phyloP scores from a whole-genome alignment of 2,888 invertebrate genomes.

The Leptopilina syphax region DNA sequence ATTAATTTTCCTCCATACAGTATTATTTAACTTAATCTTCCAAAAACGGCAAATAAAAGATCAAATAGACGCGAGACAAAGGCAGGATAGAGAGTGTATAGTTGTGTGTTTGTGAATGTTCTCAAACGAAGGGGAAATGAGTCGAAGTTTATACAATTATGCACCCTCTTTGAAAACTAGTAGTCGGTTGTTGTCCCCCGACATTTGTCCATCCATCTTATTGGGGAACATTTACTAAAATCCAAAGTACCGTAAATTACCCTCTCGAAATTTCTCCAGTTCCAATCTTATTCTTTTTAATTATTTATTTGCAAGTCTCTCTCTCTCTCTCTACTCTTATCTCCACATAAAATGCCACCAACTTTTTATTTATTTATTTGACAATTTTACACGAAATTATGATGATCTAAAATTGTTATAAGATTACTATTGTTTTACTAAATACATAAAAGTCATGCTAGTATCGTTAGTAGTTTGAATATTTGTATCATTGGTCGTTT shows the following conservation, averaged over 20 bases:
- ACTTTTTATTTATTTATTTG: too few species aligned
- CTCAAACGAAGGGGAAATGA: conserved; percentile 6
- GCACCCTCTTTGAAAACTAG: conserved; percentile 26
- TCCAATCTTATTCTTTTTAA: background rate
- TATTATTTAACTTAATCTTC: background rate
- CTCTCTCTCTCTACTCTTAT: too few species aligned
- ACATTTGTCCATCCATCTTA: background rate
- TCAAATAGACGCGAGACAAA: background rate
- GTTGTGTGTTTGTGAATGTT: conserved; percentile 3
- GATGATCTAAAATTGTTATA: too few species aligned
- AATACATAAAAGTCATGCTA: too few species aligned
- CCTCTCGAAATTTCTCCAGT: background rate
- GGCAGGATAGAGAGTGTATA: background rate
- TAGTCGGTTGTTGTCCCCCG: background rate
- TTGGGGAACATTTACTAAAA: background rate
- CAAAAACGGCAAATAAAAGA: background rate
- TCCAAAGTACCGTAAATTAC: conserved; percentile 1
- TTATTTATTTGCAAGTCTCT: background rate
- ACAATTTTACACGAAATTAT: too few species aligned
- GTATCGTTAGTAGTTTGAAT: too few species aligned
- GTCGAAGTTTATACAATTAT: conserved; percentile 27
- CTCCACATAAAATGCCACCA: too few species aligned
- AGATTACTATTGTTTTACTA: too few species aligned
- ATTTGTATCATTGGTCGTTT: too few species aligned
- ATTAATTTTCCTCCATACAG: too few species aligned